Evolutionary conservation across 2,888 invertebrate species (phyloP).

Genomic region (Eupithecia subfuscata): DNA sequence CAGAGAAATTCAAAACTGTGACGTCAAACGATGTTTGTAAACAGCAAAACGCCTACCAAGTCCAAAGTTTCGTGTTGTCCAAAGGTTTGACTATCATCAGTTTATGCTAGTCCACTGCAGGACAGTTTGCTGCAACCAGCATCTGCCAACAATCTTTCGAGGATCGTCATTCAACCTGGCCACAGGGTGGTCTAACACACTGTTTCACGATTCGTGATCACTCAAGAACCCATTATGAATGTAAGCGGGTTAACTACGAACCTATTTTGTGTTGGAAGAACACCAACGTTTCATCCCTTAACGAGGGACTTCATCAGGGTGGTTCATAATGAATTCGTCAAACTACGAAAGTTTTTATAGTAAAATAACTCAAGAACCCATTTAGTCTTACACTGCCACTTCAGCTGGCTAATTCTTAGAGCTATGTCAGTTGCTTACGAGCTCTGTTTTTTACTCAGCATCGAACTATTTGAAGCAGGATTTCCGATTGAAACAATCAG

Average conservation of each 20-base stretch:
- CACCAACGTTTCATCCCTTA: too few species aligned
- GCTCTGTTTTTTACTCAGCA: constrained; percentile 17
- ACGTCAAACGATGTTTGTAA: constrained; percentile 11
- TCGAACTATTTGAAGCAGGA: constrained; percentile 69
- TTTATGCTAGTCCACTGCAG: too few species aligned
- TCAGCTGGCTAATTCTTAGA: neutral
- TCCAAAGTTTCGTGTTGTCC: neutral
- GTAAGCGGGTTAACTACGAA: too few species aligned
- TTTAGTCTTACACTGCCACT: neutral
- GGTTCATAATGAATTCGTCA: too few species aligned
- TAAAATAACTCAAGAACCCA: too few species aligned
- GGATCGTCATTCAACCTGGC: neutral
- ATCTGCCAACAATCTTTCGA: neutral
- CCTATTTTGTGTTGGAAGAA: too few species aligned
- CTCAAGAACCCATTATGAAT: too few species aligned
- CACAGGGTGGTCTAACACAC: neutral
- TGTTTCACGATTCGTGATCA: neutral
- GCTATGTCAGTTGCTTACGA: neutral
- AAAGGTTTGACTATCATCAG: too few species aligned
- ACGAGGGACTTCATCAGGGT: too few species aligned
- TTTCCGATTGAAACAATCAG: constrained; percentile 66
- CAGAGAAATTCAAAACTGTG: constrained; percentile 16
- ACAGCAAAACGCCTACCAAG: constrained; percentile 1
- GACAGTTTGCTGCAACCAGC: neutral
- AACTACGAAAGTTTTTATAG: too few species aligned